Base-by-base conservation (phyloP, 2,888 invertebrate genomes). In the Hybos culiciformis region DNA sequence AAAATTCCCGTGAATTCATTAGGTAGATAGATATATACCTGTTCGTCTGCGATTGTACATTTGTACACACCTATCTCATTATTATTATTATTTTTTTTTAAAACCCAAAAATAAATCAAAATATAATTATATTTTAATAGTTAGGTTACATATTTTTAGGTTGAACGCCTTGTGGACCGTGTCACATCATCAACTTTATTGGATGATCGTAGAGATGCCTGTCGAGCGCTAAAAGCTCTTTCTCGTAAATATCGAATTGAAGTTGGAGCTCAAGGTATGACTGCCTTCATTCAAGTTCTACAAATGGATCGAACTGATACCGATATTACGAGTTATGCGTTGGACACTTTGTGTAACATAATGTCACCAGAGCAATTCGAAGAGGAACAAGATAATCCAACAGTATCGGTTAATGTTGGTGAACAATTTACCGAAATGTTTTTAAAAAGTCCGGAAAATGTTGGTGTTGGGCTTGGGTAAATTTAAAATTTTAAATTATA, bases 361-460 rank as follows among this genome's bases (percentile, higher is more conserved):
- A 90, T 91, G 56, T 80, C 80, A 15, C 78, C 80, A 6, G 78
- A 81, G 52, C 75, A 76, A 45, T 85, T 87, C 53, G 86, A 87
- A 21, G 87, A 87, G 55, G 88, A 90, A 62, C 77, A 78, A 39
- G 76, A 78, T 48, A 77, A 77, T 53, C 75, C 76, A 0, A 69
- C 68, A 29, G 71, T 75, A 2, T 73, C 72, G 37, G 71, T 77
- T 45, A 83, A 84, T 61, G 78, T 91, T 20, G 91, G 92, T 2
- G 86, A 86, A 59, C 90, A 91, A 58, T 97, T 96, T 63, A 93
- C 96, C 0, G 96, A 96, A 69, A 94, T 96, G 75, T 94, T 93
- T 62, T 83, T 93, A 24, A 96, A 96, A 64, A 81, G 82, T 54
- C 69, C 78, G 17, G 86, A 91, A 52, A 90, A 88, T 63, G 80